Evolutionary conservation across 2,797 vertebrate species (phyloP), one percentile per base, ranked within the genome.

Genomic region (Poeciliopsis presidionis): DNA sequence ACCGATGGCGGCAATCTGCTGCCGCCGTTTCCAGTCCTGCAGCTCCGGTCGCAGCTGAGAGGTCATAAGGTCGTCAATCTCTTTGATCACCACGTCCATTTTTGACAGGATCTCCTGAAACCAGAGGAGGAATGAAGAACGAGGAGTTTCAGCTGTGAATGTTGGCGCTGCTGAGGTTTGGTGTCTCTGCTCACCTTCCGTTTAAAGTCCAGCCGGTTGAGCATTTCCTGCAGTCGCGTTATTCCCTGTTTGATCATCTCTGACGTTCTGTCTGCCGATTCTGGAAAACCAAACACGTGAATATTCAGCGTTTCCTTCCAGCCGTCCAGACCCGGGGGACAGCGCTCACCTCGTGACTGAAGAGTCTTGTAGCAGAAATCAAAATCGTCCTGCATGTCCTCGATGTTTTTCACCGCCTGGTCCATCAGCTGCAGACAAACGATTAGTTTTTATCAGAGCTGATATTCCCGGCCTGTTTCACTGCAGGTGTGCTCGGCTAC

Each of bases 301-400:
- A 41, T 2, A 7, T 46, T 7, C 6, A 67, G 6, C 1, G 7
- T 55, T 43, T n/a, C n/a, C 22, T 43, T 7, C 30, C 7, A 20
- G 4, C 18, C 4, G 57, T 16, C 57, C 57, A 33, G 61, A 22
- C 6, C 36, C 63, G 8, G 22, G 7, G n/a, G 6, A 41, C n/a
- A 30, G 22, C 4, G 0, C 83, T 84, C 75, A 99, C 98, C 98
- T 94, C 97, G 95, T 76, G 97, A 97, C 88, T 98, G 97, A 43
- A 99, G 95, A 49, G 97, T 99, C 96, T 98, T 99, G 89, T 97
- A 99, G 73, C 97, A 96, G 94, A 98, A 98, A 92, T 99, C 98
- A 93, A 99, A 99, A 89, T 99, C 98, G 22, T 99, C 98, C 90
- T 99, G 98, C 92, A 99, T 92, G 91, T 99, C 97, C 92, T 99